These are phyloP conservation scores for Phymanthus crucifer DNA, from an alignment of 92 coral and sea anemone genomes.

Conservation along the genomic window DNA sequence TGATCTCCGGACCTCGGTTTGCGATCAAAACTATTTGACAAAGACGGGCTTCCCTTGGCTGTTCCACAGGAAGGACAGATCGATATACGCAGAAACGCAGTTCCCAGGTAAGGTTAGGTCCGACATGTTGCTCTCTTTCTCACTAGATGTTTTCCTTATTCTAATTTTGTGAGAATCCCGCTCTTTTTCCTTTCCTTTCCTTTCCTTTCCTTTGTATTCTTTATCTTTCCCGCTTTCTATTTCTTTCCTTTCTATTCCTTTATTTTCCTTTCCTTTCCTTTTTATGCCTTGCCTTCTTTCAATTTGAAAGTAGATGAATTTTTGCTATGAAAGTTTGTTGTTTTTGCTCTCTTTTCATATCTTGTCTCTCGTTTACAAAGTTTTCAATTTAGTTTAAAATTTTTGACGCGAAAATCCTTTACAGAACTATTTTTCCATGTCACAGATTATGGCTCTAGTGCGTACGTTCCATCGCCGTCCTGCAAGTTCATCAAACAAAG, in stretches of 20 bases:
- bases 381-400: neutral
- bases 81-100: neutral
- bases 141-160: neutral
- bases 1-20: conserved; percentile 1
- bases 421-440: neutral
- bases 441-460: conserved; percentile 17
- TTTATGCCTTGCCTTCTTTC: too few relatives aligned
- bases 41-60: conserved; percentile 16
- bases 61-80: conserved; percentile 3
- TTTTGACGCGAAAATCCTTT: too few relatives aligned
- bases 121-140: neutral
- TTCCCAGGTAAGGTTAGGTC: neutral
- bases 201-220: neutral
- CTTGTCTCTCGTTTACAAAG: neutral
- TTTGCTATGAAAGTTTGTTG: too few relatives aligned
- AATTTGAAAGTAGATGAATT: too few relatives aligned
- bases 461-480: conserved; percentile 13
- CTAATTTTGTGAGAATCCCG: neutral
- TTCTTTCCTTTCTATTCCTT: neutral
- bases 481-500: conserved; percentile 14
- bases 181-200: neutral
- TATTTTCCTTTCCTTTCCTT: too few relatives aligned
- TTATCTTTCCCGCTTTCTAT: neutral
- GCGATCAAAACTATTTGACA: conserved; percentile 23
- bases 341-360: neutral